Percentiles rank a stretch among this genome's conserved stretches.
phyloP scores from a whole-genome alignment of 1,140 invertebrate species.

The Drosophila ogumai region DNA sequence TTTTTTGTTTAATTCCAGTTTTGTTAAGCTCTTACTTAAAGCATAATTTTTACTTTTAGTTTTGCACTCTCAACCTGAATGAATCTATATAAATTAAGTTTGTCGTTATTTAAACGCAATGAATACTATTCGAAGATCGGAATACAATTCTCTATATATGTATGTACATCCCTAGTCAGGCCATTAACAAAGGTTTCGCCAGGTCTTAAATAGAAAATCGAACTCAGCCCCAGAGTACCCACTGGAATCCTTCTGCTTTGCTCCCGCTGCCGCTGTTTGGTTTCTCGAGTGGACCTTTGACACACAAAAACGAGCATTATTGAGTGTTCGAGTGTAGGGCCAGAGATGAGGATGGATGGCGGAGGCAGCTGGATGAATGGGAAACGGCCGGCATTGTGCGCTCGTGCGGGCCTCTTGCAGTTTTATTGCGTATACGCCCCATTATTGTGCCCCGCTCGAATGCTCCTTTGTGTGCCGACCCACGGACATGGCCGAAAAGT shows the following conservation, averaged over 20 bases:
- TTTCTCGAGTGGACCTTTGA: constrained; percentile 68
- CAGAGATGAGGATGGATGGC: constrained; percentile 22
- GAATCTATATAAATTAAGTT: too few relatives aligned
- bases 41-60: too few relatives aligned
- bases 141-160: neutral
- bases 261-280: constrained; percentile 48
- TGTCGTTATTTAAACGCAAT: too few relatives aligned
- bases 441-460: constrained; percentile 52
- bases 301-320: constrained; percentile 75
- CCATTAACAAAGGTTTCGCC: constrained; percentile 54
- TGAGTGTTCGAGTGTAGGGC: constrained; percentile 63
- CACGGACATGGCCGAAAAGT: neutral
- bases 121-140: neutral
- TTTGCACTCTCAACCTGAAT: too few relatives aligned
- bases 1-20: too few relatives aligned
- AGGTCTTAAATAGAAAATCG: constrained; percentile 51
- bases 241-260: constrained; percentile 17
- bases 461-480: constrained; percentile 45
- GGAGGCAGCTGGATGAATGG: constrained; percentile 3
- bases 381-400: constrained; percentile 42
- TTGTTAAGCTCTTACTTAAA: too few relatives aligned
- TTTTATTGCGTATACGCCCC: constrained; percentile 76
- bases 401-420: constrained; percentile 57
- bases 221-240: constrained; percentile 30
- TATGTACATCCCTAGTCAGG: neutral